Evolutionary conservation across 1,140 invertebrate species (phyloP), one percentile per base, ranked within the genome.

Genomic region (Meloidogyne floridensis): DNA sequence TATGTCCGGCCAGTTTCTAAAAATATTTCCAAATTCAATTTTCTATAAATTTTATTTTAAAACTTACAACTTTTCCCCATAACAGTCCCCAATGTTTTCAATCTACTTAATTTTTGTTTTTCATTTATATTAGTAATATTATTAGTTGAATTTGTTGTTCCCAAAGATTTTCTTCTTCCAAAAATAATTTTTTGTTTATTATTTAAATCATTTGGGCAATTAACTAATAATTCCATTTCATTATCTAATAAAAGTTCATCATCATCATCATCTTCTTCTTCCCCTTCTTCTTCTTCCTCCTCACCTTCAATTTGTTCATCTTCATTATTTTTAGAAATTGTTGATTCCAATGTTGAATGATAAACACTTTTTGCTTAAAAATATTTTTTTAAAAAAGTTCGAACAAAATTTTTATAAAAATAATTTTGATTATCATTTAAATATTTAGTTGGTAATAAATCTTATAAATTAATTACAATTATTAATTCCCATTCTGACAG

Each of bases 261-360:
- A 53, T 85, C 85, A 18, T 76, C 42, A 20, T 72, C 53, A 18
- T 87, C 81, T 7, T 77, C 70, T 81, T 88, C 87, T 9, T 87
- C 87, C n/a, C 86, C 84, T 7, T 81, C 47, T 65, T 87, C 82
- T 54, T 83, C 86, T 13, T 89, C 88, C 4, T 87, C 85, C 15
- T 83, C 87, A 15, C 18, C 69, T 18, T 84, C 73, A 47, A 84
- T 75, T 51, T 86, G 80, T 42, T 11, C 65, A 20, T 32, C 70
- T 42, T 8, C 32, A 43, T 56, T 54, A 78, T 20, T 32, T 79
- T 43, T 43, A 18, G 79, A 79, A 32, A 47, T 15, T 80, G 76
- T 10, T 77, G 18, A n/a, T 51, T 9, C 10, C 54, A 42, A 9
- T 80, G 42, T 54, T 82, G 42, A 51, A 74, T 51, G 54, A 10